Percentiles rank a stretch among this genome's conserved stretches.
phyloP scores from a whole-genome alignment of 1,140 invertebrate species.

The Oryzaephilus surinamensis region DNA sequence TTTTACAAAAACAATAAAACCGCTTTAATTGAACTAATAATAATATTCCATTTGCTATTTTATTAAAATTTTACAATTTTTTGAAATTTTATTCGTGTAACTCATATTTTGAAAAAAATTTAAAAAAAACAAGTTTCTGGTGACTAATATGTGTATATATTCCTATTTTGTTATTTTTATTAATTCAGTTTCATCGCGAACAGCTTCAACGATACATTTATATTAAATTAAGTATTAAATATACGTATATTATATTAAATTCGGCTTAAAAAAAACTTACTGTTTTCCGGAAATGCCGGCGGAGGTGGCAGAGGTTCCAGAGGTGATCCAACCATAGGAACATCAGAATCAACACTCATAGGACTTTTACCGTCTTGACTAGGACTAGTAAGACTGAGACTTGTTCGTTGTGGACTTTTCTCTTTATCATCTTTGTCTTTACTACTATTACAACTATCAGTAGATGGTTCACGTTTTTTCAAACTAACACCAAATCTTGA shows the following conservation, averaged over 20 bases:
- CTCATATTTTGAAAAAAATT: too few species aligned
- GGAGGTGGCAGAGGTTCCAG: conserved; percentile 31
- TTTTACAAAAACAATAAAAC: too few species aligned
- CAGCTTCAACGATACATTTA: too few species aligned
- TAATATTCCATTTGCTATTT: too few species aligned
- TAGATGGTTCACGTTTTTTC: conserved; percentile 52
- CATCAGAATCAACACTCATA: conserved; percentile 33
- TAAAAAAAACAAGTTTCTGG: too few species aligned
- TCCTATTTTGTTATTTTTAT: too few species aligned
- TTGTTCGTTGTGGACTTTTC: conserved; percentile 30
- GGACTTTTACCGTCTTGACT: conserved; percentile 37
- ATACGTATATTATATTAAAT: too few species aligned
- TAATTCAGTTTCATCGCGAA: not conserved
- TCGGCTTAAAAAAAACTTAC: conserved; percentile 5
- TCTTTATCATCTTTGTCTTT: conserved; percentile 34
- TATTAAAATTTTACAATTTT: too few species aligned
- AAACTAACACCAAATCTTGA: conserved; percentile 58
- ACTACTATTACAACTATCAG: conserved; percentile 46
- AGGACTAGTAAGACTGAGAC: conserved; percentile 35
- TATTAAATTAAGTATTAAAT: too few species aligned
- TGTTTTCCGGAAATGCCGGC: conserved; percentile 31
- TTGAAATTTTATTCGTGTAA: too few species aligned
- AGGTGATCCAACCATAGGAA: conserved; percentile 32
- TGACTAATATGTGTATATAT: too few species aligned
- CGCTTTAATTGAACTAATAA: too few species aligned